A percentile compares a stretch with the other conserved stretches of the same genome.
phyloP scores from a whole-genome alignment of 2,888 invertebrate species.

The Orthosia gracilis region DNA sequence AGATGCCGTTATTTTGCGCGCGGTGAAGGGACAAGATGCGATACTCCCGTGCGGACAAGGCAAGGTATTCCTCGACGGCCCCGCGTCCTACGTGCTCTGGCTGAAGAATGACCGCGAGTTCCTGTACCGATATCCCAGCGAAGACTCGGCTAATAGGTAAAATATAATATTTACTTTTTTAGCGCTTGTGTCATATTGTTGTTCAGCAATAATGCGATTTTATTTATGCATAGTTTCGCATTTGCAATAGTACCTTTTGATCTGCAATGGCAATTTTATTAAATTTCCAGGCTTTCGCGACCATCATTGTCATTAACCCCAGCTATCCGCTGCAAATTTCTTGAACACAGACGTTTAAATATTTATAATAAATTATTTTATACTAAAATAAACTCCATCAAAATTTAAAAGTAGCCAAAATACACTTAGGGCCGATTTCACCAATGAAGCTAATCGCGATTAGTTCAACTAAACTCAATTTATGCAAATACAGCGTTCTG shows the following conservation, averaged over 20 bases:
- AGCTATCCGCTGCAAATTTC: too few species aligned
- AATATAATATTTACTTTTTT: conserved; percentile 3
- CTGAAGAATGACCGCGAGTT: conserved; percentile 81
- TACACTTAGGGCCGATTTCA: too few species aligned
- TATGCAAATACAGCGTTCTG: too few species aligned
- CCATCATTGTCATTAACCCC: neutral
- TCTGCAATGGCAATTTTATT: neutral
- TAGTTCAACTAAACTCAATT: too few species aligned
- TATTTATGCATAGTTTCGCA: neutral
- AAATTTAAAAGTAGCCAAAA: too few species aligned
- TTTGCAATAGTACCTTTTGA: neutral
- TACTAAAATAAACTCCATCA: too few species aligned
- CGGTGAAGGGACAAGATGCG: conserved; percentile 78
- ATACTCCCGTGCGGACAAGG: conserved; percentile 82
- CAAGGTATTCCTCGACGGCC: conserved; percentile 83
- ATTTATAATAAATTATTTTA: too few species aligned
- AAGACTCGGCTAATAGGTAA: conserved; percentile 67
- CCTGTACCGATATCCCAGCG: conserved; percentile 81
- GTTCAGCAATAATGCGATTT: conserved; percentile 2
- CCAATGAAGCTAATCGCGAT: too few species aligned
- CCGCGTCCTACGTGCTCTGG: conserved; percentile 83
- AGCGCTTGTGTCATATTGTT: neutral
- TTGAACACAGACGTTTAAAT: too few species aligned
- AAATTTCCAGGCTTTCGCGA: too few species aligned
- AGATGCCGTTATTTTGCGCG: conserved; percentile 72